These are phyloP conservation scores for Cherax destructor DNA, from an alignment of 1,140 invertebrate species.

Conservation along the genomic window DNA sequence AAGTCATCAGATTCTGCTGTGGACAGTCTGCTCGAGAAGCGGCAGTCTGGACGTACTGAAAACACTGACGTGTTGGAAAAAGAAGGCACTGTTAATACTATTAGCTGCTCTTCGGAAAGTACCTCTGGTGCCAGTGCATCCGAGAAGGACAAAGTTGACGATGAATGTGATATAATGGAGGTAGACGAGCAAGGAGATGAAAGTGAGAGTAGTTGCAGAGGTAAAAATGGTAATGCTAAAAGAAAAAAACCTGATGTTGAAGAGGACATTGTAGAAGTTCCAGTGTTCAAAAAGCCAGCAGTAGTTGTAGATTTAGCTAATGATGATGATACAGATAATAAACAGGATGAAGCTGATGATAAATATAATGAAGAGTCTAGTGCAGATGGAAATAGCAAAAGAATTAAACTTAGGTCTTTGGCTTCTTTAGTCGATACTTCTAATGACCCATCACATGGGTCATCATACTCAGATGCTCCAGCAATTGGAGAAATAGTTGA, in stretches of 20 bases:
- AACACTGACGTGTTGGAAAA: neutral
- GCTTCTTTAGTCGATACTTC: constrained; percentile 46
- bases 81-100: neutral
- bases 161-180: neutral
- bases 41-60: neutral
- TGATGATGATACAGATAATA: constrained; percentile 43
- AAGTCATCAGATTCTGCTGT: neutral
- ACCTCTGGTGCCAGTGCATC: neutral
- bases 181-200: neutral
- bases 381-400: constrained; percentile 7
- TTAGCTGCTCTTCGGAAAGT: neutral
- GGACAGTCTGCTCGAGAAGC: neutral
- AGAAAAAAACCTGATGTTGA: neutral
- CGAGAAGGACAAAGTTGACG: too few relatives aligned
- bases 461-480: constrained; percentile 21
- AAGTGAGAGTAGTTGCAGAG: neutral
- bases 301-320: constrained; percentile 37
- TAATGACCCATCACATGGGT: neutral
- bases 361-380: neutral
- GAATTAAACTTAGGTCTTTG: constrained; percentile 48
- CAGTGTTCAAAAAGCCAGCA: constrained; percentile 55
- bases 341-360: neutral
- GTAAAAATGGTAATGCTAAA: neutral
- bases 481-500: constrained; percentile 70
- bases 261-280: constrained; percentile 52